Evolutionary conservation across 2,113 vertebrate species (phyloP).

Genomic region (Mugil cephalus): DNA sequence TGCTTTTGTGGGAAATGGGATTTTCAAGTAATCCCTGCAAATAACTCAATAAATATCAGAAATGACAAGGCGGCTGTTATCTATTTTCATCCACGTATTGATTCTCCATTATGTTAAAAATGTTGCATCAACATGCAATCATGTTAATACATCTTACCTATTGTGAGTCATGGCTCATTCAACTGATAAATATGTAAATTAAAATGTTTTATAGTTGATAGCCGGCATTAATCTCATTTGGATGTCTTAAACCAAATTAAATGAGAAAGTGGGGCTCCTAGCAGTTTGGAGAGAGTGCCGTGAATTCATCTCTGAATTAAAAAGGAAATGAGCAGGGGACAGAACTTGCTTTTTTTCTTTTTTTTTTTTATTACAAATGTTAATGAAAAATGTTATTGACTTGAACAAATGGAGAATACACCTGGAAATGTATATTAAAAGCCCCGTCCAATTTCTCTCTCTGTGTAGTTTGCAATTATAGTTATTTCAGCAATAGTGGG

Average conservation of each 20-base stretch:
- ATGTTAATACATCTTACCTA: slow-evolving; percentile 83
- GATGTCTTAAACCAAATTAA: slow-evolving; percentile 83
- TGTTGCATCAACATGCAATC: slow-evolving; percentile 79
- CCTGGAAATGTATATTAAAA: slow-evolving; percentile 87
- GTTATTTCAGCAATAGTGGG: slow-evolving; percentile 86
- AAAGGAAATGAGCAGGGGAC: slow-evolving; percentile 83
- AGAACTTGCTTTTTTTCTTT: slow-evolving; percentile 62
- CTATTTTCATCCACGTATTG: slow-evolving; percentile 58
- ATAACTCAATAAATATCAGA: slow-evolving; percentile 47
- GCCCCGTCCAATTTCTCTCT: slow-evolving; percentile 84
- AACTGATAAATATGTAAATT: slow-evolving; percentile 87
- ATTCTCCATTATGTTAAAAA: slow-evolving; percentile 74
- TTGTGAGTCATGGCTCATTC: slow-evolving; percentile 83
- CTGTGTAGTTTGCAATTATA: slow-evolving; percentile 86
- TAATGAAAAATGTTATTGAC: slow-evolving; percentile 89
- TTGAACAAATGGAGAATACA: slow-evolving; percentile 87
- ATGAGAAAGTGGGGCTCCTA: slow-evolving; percentile 79
- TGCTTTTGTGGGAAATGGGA: slow-evolving; percentile 46
- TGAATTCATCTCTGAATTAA: slow-evolving; percentile 85
- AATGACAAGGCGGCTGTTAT: slow-evolving; percentile 38
- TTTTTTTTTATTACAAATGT: slow-evolving; percentile 84
- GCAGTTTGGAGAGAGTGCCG: slow-evolving; percentile 74
- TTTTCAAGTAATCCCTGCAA: slow-evolving; percentile 49
- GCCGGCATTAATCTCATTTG: slow-evolving; percentile 83
- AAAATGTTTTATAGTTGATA: slow-evolving; percentile 82